A percentile compares a stretch with the other conserved stretches of the same genome.
These are phyloP conservation scores for Philereme transversata DNA, from an alignment of 2,888 invertebrate species.

Conservation along the genomic window DNA sequence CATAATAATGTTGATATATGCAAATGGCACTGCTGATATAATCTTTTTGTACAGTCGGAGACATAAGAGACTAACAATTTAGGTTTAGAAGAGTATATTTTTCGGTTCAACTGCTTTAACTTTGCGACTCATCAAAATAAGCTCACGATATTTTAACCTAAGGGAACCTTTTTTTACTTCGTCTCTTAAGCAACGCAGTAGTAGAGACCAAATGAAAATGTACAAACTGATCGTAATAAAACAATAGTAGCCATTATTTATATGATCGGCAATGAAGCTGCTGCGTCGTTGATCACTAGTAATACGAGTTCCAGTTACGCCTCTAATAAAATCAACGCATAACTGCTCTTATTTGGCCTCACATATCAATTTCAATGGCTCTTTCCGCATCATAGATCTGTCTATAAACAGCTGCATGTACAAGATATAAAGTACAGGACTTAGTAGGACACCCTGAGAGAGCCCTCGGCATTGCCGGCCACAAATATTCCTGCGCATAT, in stretches of 20 bases:
- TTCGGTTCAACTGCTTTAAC: too few species aligned
- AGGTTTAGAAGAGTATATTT: too few species aligned
- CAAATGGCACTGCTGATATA: conserved; percentile 33
- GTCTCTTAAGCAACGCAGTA: too few species aligned
- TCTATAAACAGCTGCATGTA: conserved; percentile 11
- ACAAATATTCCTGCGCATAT: conserved; percentile 22
- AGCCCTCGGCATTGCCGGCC: conserved; percentile 16
- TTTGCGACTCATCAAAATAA: too few species aligned
- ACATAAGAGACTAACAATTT: neutral
- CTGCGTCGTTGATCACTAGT: conserved; percentile 15
- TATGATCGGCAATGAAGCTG: conserved; percentile 16
- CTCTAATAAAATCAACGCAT: conserved; percentile 23
- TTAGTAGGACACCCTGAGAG: conserved; percentile 22
- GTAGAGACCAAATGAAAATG: neutral
- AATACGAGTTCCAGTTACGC: conserved; percentile 23
- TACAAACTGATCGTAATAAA: neutral
- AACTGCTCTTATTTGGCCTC: conserved; percentile 28
- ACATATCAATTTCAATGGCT: conserved; percentile 29
- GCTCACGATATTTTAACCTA: too few species aligned
- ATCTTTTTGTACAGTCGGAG: conserved; percentile 25
- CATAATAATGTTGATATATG: conserved; percentile 48
- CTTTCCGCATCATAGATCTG: conserved; percentile 32
- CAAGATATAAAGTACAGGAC: conserved; percentile 23
- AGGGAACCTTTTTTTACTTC: too few species aligned
- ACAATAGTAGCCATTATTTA: conserved; percentile 13